Evolutionary conservation across 2,888 invertebrate genomes (phyloP), one percentile per base, ranked within the genome.

Genomic region (Cheiracanthium punctorium): DNA sequence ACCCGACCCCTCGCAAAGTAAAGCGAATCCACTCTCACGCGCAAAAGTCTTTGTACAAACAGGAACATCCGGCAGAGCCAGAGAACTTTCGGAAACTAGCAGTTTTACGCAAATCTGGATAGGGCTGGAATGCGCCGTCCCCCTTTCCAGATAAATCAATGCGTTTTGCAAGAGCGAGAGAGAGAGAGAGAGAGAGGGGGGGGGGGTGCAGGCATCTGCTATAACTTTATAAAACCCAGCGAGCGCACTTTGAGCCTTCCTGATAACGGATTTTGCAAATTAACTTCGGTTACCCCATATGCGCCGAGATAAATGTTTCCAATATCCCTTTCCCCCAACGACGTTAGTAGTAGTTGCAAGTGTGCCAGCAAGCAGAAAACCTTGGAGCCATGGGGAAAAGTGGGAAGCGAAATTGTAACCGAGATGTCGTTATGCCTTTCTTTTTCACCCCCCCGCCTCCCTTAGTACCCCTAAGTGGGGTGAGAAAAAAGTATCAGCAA

Each of bases 271-370:
- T 85, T 79, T 85, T 69, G 77, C 73, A 85, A 85, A 85, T 85
- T 85, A 85, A 85, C 84, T 85, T 85, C 74, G 84, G 79, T 80
- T 85, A 85, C 84, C 79, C 70, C 84, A 79, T n/a, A n/a, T 85
- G 69, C 84, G 41, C 41, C n/a, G 71, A 69, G 84, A 85, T 85
- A 85, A 80, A 85, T 79, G 79, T 79, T 79, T 85, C 84, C 84
- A 85, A 85, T 85, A 85, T 74, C 80, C 74, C 58, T n/a, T n/a
- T n/a, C n/a, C n/a, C n/a, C n/a, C n/a, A n/a, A n/a, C n/a, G n/a
- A n/a, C n/a, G n/a, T n/a, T n/a, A n/a, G n/a, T n/a, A n/a, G n/a
- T n/a, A n/a, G n/a, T n/a, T n/a, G n/a, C n/a, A n/a, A 24, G 4
- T 5, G 58, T 12, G 12, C 24, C 4, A 20, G 12, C 2, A 58